Percentiles rank a stretch among this genome's conserved stretches.
These are phyloP conservation scores for Malthinus flaveolus DNA, from an alignment of 2,888 invertebrate species.

Conservation along the genomic window DNA sequence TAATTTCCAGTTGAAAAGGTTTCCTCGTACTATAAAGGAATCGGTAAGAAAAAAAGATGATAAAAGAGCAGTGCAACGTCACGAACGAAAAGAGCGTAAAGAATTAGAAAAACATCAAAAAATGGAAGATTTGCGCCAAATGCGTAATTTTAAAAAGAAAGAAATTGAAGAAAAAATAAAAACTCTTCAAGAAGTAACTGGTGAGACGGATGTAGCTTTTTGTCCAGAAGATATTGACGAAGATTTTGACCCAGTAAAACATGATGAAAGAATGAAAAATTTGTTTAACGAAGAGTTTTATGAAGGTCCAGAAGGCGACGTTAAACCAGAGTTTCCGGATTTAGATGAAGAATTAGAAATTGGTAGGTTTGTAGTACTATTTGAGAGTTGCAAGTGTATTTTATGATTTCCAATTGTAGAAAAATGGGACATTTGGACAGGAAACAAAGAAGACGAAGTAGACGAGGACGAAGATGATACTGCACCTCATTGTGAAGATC, in stretches of 20 bases:
- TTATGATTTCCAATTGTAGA: conserved; percentile 52
- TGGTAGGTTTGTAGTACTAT: conserved; percentile 34
- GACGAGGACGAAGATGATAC: conserved; percentile 24
- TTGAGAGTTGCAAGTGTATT: neutral
- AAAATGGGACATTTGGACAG: conserved; percentile 70
- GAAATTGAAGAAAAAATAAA: conserved; percentile 90
- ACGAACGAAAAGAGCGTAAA: conserved; percentile 74
- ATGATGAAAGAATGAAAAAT: conserved; percentile 84
- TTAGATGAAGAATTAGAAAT: conserved; percentile 74
- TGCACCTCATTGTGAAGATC: conserved; percentile 73
- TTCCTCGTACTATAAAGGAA: conserved; percentile 82
- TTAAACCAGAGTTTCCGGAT: conserved; percentile 85
- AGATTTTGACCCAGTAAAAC: conserved; percentile 87
- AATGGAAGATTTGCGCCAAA: conserved; percentile 82
- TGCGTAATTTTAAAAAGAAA: conserved; percentile 83
- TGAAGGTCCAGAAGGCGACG: conserved; percentile 65
- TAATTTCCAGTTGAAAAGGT: conserved; percentile 73
- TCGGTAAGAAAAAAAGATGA: conserved; percentile 82
- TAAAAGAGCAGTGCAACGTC: conserved; percentile 76
- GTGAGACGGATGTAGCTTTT: conserved; percentile 64
- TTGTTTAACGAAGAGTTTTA: conserved; percentile 90
- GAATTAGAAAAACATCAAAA: conserved; percentile 77
- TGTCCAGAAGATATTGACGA: conserved; percentile 74
- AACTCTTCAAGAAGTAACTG: conserved; percentile 85
- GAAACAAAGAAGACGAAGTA: conserved; percentile 45